phyloP scores from a whole-genome alignment of 2,113 vertebrate genomes.

The Vimba vimba region DNA sequence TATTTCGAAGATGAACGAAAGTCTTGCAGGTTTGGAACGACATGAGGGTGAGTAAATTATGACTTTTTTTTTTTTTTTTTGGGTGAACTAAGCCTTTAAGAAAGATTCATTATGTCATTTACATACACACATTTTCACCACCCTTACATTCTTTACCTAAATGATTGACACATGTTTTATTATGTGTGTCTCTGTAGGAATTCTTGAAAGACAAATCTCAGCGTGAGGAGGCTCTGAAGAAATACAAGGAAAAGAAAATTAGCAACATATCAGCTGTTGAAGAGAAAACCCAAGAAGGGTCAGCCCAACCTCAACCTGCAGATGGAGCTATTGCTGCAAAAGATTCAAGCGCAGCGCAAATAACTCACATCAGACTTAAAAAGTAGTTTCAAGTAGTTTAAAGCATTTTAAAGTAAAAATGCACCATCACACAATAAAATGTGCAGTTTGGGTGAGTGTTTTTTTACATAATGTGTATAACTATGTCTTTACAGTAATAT shows the following conservation, averaged over 20 bases:
- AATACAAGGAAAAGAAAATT: slow-evolving; percentile 90
- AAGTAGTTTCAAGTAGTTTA: no score
- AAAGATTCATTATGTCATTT: background rate
- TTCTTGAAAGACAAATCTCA: slow-evolving; percentile 80
- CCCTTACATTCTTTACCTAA: background rate
- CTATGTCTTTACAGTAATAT: no score
- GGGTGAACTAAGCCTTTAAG: no score
- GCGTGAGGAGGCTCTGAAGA: slow-evolving; percentile 83
- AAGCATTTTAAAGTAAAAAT: no score
- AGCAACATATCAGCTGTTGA: slow-evolving; percentile 86
- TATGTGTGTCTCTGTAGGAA: slow-evolving; percentile 73
- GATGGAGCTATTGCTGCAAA: slow-evolving; percentile 93
- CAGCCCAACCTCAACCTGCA: slow-evolving; percentile 97
- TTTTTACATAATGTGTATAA: no score
- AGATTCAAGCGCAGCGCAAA: slow-evolving; percentile 80
- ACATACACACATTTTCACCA: background rate
- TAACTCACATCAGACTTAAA: slow-evolving; percentile 52
- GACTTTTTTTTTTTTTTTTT: no score
- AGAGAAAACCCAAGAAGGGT: slow-evolving; percentile 93
- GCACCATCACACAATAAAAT: no score
- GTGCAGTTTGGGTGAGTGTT: no score
- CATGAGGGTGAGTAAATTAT: no score
- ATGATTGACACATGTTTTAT: background rate
- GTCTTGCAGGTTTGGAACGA: no score
- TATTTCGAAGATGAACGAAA: no score